These are phyloP conservation scores for Hydropsyche tenuis DNA, from an alignment of 1,140 invertebrate genomes.

Conservation along the genomic window DNA sequence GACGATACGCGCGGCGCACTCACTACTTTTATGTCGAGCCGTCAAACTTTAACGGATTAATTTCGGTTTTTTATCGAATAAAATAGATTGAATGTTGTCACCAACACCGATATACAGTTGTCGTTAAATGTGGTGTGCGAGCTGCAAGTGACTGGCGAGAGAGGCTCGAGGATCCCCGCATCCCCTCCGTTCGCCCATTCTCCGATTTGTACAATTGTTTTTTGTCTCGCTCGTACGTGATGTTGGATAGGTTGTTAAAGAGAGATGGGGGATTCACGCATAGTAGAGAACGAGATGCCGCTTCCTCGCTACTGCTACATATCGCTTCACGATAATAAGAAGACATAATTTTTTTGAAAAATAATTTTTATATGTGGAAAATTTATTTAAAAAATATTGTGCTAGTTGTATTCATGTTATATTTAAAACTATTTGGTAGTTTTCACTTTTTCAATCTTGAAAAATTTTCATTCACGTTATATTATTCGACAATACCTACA, in stretches of 20 bases:
- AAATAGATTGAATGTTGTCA: conserved; percentile 14
- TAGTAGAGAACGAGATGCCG: conserved; percentile 9
- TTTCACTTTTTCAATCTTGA: too few species aligned
- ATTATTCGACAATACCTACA: too few species aligned
- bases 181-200: conserved; percentile 21
- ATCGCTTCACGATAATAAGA: not conserved
- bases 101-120: conserved; percentile 36
- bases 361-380: too few species aligned
- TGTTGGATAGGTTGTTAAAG: not conserved
- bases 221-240: conserved; percentile 5
- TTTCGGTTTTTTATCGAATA: conserved; percentile 10
- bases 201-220: conserved; percentile 33
- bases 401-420: too few species aligned
- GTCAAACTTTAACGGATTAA: not conserved
- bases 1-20: too few species aligned
- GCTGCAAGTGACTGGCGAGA: conserved; percentile 37
- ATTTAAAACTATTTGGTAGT: too few species aligned
- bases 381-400: too few species aligned
- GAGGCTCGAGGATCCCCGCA: conserved; percentile 18
- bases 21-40: not conserved
- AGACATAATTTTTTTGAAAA: not conserved
- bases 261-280: not conserved
- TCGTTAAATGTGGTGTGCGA: conserved; percentile 39
- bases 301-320: conserved; percentile 3
- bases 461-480: too few species aligned